phyloP scores from a whole-genome alignment of 1,140 invertebrate genomes.

The Linepithema humile region DNA sequence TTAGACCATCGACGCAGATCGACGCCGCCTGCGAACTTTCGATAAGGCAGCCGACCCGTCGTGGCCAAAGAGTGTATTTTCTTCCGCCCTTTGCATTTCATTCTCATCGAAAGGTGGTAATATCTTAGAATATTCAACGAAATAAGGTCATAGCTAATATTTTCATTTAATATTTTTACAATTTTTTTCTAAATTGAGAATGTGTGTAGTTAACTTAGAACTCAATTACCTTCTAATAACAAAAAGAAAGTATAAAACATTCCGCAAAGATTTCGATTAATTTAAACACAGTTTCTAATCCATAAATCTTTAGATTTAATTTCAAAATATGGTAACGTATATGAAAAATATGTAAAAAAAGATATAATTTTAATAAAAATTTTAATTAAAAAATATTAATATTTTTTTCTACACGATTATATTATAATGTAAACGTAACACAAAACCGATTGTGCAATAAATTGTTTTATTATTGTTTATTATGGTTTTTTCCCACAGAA shows the following conservation, averaged over 20 bases:
- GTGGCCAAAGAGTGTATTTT: conserved; percentile 40
- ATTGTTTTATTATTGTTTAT: too few relatives aligned
- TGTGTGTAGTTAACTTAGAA: neutral
- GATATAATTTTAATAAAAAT: neutral
- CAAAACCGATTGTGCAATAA: too few relatives aligned
- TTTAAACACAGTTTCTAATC: neutral
- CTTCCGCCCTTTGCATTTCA: conserved; percentile 38
- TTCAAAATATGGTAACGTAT: neutral
- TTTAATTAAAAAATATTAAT: neutral
- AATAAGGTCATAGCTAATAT: neutral
- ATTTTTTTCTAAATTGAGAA: too few relatives aligned
- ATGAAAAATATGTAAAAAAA: neutral
- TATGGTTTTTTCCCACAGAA: too few relatives aligned
- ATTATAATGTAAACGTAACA: too few relatives aligned
- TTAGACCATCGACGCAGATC: conserved; percentile 43
- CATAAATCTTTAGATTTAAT: neutral
- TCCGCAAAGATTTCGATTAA: neutral
- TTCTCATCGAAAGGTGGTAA: conserved; percentile 3
- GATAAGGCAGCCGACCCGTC: conserved; percentile 17
- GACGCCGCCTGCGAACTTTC: conserved; percentile 43
- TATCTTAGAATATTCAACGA: conserved; percentile 11
- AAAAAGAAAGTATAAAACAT: neutral
- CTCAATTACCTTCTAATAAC: neutral
- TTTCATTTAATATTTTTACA: neutral
- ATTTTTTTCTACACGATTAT: too few relatives aligned